Base-by-base conservation (phyloP, 1,140 invertebrate genomes). In the Paralvinella palmiformis region DNA sequence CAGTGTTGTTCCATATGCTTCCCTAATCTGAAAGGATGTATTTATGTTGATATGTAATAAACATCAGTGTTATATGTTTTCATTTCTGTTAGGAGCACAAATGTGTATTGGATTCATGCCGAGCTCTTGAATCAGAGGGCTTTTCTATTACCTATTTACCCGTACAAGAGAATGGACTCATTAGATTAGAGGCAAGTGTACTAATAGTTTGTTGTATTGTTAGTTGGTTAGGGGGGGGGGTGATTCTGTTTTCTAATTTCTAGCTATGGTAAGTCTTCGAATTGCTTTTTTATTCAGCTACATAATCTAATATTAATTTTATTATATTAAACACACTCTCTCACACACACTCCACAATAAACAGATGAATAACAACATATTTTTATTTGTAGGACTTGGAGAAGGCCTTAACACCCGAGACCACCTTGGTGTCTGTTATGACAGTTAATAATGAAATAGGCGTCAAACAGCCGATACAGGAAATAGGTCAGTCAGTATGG, bases 401-500 rank as follows among this genome's bases (percentile, higher is more conserved):
- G 75, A 84, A 86, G 70, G 83, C 88, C 1, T 88, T 99, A 6
- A 89, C 87, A 27, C 87, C 92, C n/a, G 88, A 97, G 70, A 99
- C 97, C 15, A 87, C 88, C 35, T 78, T 99, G 1, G 93, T 99
- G 1, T 98, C 96, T 27, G 85, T 99, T 36, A 99, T 99, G 97
- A 86, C 88, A 17, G 90, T 99, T 0, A 99, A 99, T 83, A 99
- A 99, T 86, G 97, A 99, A 84, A 99, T 99, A 77, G 97, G 94
- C 58, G 94, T 99, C 0, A 87, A 85, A 74, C 97, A 99, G 79
- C 96, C 96, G 17, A 84, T 99, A 31, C 79, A 85, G 69, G 91
- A 98, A 77, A 98, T 99, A 68, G 96, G 95, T 79, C 82, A 66
- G 37, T 41, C 10, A 41, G 10, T 41, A 41, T 41, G n/a, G n/a